A percentile compares a stretch with the other conserved stretches of the same genome.
Evolutionary conservation across 2,888 invertebrate genomes (phyloP).

Genomic region (Eristalis intricaria): DNA sequence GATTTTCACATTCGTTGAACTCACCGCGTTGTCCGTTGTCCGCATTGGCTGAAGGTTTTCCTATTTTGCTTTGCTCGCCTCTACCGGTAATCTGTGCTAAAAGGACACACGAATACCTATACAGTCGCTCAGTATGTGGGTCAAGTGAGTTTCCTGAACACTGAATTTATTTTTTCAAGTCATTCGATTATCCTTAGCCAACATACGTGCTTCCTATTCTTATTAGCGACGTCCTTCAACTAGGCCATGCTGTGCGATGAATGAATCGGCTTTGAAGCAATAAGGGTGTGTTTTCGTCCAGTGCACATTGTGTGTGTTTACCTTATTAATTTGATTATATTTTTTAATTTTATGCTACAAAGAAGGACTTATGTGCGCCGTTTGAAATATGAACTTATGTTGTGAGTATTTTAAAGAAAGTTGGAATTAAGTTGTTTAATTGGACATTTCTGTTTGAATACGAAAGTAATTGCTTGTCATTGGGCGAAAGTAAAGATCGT

Average conservation of each 20-base stretch:
- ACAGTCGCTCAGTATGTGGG: background rate
- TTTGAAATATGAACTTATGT: background rate
- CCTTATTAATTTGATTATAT: constrained; percentile 4
- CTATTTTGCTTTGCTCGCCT: background rate
- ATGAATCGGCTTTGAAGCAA: background rate
- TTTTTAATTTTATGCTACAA: constrained; percentile 1
- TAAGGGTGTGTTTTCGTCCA: constrained; percentile 8
- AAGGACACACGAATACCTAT: constrained; percentile 1
- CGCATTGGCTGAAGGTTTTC: background rate
- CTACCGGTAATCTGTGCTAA: constrained; percentile 7
- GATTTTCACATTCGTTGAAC: constrained; percentile 23
- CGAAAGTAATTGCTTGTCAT: too few species aligned
- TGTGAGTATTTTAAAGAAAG: background rate
- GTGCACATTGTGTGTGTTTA: constrained; percentile 9
- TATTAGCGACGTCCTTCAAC: constrained; percentile 3
- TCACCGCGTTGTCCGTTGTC: background rate
- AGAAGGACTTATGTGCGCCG: background rate
- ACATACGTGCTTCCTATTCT: constrained; percentile 24
- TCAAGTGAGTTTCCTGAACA: constrained; percentile 7
- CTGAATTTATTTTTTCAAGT: background rate
- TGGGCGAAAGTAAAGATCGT: too few species aligned
- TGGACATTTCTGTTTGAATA: too few species aligned
- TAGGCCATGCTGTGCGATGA: background rate
- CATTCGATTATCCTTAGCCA: constrained; percentile 10
- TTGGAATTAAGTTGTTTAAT: too few species aligned